These are phyloP conservation scores for Acleris holmiana DNA, from an alignment of 2,888 invertebrate species.

Conservation along the genomic window DNA sequence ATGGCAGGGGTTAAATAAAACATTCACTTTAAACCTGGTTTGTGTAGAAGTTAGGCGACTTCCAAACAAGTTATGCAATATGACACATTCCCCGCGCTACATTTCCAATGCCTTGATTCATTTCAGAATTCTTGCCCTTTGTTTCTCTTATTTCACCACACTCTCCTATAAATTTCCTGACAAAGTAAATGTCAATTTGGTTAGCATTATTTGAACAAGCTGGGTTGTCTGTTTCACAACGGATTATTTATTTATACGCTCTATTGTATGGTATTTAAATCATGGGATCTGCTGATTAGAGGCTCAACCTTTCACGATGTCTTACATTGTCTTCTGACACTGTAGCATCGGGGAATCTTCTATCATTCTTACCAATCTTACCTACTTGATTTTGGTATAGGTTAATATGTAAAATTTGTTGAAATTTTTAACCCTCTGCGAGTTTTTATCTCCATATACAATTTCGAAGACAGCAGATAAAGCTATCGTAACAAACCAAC, in stretches of 20 bases:
- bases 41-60: no score
- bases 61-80: no score
- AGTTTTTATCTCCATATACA: no score
- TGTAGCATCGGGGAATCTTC: not conserved
- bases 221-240: constrained; percentile 52
- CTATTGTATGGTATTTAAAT: constrained; percentile 78
- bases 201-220: constrained; percentile 55
- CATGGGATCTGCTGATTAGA: constrained; percentile 74
- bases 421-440: no score
- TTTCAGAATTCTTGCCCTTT: constrained; percentile 3
- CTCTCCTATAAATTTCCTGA: constrained; percentile 46
- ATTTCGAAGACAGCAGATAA: no score
- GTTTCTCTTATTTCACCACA: constrained; percentile 17
- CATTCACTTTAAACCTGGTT: no score
- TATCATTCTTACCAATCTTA: no score
- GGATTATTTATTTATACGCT: constrained; percentile 55
- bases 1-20: no score
- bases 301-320: constrained; percentile 80
- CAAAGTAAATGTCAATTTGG: constrained; percentile 68
- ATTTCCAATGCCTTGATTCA: not conserved
- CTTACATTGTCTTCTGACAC: constrained; percentile 39
- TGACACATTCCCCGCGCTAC: no score
- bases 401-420: no score
- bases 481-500: no score
- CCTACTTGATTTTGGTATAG: no score